A percentile compares a stretch with the other conserved stretches of the same genome.
Conservation (phyloP, 2,888 invertebrate genomes). For the Drosophila nr. fundita region DNA sequence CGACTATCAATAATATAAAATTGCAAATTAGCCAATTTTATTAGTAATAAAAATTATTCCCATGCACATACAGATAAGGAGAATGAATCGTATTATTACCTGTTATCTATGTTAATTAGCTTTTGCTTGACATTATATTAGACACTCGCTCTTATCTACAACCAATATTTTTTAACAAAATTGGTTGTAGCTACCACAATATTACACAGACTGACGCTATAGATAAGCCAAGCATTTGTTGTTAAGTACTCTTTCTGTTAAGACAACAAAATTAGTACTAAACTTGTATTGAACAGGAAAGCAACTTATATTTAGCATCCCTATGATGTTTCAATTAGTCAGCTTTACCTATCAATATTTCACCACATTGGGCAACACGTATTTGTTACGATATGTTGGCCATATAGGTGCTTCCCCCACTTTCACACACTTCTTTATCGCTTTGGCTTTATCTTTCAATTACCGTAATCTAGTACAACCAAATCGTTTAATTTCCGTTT, state of each 20-base stretch:
- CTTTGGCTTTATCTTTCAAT: conserved; percentile 56
- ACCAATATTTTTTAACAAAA: conserved; percentile 8
- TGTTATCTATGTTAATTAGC: conserved; percentile 41
- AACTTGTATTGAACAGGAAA: conserved; percentile 23
- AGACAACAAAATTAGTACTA: neutral
- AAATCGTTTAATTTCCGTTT: conserved; percentile 50
- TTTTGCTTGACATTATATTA: conserved; percentile 23
- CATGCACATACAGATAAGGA: neutral
- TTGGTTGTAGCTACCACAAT: conserved; percentile 9
- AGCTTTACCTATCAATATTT: conserved; percentile 42
- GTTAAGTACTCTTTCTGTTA: neutral
- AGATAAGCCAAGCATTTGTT: conserved; percentile 4
- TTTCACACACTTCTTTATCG: conserved; percentile 22
- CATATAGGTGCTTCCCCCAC: conserved; percentile 35
- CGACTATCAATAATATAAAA: neutral
- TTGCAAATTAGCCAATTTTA: neutral
- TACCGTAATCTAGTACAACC: conserved; percentile 50
- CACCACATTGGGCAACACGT: conserved; percentile 40
- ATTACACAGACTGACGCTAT: neutral
- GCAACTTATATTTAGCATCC: neutral
- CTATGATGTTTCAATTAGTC: conserved; percentile 44
- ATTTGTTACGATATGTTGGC: conserved; percentile 1
- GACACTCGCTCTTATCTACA: conserved; percentile 25
- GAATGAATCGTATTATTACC: neutral
- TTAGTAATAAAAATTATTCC: neutral